Base-by-base conservation (phyloP, 2,888 invertebrate genomes). In the Meiosimyza platycephala region DNA sequence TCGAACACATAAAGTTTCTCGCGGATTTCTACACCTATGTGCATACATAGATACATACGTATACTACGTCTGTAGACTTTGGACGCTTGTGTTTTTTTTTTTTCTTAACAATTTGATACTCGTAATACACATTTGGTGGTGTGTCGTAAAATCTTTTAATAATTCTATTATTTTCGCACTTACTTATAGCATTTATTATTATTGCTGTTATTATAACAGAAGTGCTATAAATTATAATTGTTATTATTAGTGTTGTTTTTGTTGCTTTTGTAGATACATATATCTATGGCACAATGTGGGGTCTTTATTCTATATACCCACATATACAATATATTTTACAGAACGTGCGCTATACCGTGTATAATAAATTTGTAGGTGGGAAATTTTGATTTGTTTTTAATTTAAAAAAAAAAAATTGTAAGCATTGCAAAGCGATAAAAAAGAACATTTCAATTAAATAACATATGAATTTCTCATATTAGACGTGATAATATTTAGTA, bases 121-220 rank as follows among this genome's bases (percentile, higher is more conserved):
- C 40, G 40, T 40, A 40, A 40, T 40, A 40, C 9, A 40, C 40
- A 40, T 40, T 40, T 40, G 40, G 40, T 40, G 28, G 28, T 40
- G 40, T 33, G 33, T 60, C 62, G 62, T 62, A 28, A n/a, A 62
- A 22, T 40, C 48, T 57, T 62, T 70, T 70, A 63, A 54, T 70
- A 63, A 63, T 63, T 70, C 63, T 54, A 62, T 63, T 54, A 63
- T 70, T 52, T 70, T 70, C 54, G 54, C 70, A 70, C 54, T 40
- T 40, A 40, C 40, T 63, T 64, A 51, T 16, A 28, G 28, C 22
- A 51, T 67, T 47, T 57, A 55, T 6, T 40, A 47, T 55, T 67
- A 18, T 22, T 67, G 18, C 18, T 63, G 2, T 48, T 54, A 40
- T 47, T 48, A 22, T 68, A 28, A 28, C 33, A 50, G 48, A 57